phyloP scores from a whole-genome alignment of 2,113 vertebrate species.

The Phoenicopterus ruber region DNA sequence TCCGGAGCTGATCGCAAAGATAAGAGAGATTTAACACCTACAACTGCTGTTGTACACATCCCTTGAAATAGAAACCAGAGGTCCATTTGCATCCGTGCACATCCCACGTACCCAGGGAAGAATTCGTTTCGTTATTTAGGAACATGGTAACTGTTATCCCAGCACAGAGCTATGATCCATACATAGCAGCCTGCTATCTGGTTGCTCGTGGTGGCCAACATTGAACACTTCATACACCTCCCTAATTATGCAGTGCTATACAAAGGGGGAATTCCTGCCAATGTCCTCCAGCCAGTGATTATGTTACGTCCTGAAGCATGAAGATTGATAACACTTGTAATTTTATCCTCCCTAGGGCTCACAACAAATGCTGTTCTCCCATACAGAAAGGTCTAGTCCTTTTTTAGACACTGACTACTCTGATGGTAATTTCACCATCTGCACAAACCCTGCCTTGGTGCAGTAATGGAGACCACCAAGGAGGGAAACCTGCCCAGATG shows the following conservation, averaged over 20 bases:
- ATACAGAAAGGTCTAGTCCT: neutral
- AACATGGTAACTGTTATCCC: neutral
- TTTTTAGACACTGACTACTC: neutral
- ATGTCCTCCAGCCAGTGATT: neutral
- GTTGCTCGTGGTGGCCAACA: neutral
- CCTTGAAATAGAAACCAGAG: slow-evolving; percentile 20
- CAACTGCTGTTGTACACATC: neutral
- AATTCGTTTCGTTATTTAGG: neutral
- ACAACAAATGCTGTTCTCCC: neutral
- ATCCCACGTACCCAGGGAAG: neutral
- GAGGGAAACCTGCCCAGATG: neutral
- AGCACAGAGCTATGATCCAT: neutral
- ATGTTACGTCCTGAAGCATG: neutral
- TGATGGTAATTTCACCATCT: neutral
- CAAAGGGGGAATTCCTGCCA: neutral
- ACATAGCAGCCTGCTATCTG: neutral
- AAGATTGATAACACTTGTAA: neutral
- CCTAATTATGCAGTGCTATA: neutral
- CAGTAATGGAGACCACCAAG: neutral
- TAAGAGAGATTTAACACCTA: neutral
- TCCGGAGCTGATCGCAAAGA: neutral
- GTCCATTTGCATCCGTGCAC: neutral
- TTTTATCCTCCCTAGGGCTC: neutral
- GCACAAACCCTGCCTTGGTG: neutral
- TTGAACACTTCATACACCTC: neutral